These are phyloP conservation scores for Scyliorhinus canicula DNA, from an alignment of 2,797 vertebrate species.

Conservation along the genomic window DNA sequence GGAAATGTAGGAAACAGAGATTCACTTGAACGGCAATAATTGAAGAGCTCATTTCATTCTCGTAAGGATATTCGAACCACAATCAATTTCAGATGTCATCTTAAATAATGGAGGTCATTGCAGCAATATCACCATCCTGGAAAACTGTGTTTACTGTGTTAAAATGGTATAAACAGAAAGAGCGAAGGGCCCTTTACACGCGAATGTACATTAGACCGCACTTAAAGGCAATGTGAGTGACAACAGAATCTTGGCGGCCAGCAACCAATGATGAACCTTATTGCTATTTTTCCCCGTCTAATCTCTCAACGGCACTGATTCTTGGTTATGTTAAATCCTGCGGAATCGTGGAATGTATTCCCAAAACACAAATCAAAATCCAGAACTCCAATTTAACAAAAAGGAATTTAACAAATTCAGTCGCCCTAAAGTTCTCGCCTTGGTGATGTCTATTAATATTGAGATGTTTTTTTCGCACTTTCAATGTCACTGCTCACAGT, in stretches of 20 bases:
- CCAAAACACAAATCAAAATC: neutral
- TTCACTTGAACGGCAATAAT: slow-evolving; percentile 62
- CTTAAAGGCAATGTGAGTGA: slow-evolving; percentile 50
- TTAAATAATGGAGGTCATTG: slow-evolving; percentile 64
- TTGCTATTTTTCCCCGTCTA: neutral
- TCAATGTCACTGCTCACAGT: neutral
- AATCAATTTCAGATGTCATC: slow-evolving; percentile 65
- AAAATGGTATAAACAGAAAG: slow-evolving; percentile 47
- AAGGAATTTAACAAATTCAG: neutral
- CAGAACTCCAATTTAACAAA: neutral
- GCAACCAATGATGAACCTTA: neutral
- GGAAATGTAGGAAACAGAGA: slow-evolving; percentile 50
- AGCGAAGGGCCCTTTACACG: slow-evolving; percentile 46
- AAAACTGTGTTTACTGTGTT: slow-evolving; percentile 51
- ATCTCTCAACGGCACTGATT: neutral
- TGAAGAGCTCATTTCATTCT: slow-evolving; percentile 70
- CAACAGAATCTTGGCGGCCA: slow-evolving; percentile 34
- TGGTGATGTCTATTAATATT: neutral
- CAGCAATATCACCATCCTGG: slow-evolving; percentile 45
- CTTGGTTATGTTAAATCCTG: too few relatives aligned
- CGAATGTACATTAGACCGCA: slow-evolving; percentile 47
- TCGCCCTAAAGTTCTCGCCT: neutral
- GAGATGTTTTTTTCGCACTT: neutral
- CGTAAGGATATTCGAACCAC: slow-evolving; percentile 66
- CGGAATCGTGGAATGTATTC: neutral